A percentile compares a stretch with the other conserved stretches of the same genome.
Conservation (phyloP, 2,888 invertebrate species). For the Cataglyphis rosenhaueri region DNA sequence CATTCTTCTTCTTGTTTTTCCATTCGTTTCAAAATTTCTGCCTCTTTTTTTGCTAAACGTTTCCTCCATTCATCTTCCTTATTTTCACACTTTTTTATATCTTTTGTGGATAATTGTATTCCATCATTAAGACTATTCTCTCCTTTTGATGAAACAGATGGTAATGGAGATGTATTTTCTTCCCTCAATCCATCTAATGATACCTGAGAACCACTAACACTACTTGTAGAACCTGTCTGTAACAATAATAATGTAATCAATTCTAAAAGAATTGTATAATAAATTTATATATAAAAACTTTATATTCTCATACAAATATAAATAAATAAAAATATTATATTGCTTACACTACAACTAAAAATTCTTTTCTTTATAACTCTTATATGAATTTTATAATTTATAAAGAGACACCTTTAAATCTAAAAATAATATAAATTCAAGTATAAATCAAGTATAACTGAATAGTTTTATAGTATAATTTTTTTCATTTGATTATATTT, state of each 20-base stretch:
- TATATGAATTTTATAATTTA: background rate
- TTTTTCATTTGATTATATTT: background rate
- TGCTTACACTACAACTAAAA: background rate
- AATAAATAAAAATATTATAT: background rate
- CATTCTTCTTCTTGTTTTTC: constrained; percentile 85
- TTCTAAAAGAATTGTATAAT: background rate
- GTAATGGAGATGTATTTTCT: constrained; percentile 78
- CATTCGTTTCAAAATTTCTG: constrained; percentile 87
- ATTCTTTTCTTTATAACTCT: background rate
- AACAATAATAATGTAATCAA: constrained; percentile 48
- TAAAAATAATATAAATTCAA: background rate
- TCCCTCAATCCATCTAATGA: constrained; percentile 83
- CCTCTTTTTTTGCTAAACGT: constrained; percentile 86
- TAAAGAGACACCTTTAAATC: background rate
- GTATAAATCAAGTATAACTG: background rate
- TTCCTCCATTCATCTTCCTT: constrained; percentile 84
- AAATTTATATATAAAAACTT: background rate
- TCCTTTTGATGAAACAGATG: constrained; percentile 75
- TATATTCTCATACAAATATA: background rate
- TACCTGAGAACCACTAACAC: constrained; percentile 83
- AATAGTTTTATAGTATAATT: background rate
- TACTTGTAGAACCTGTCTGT: constrained; percentile 84
- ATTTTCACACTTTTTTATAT: constrained; percentile 81
- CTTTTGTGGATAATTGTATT: constrained; percentile 80
- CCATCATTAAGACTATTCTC: constrained; percentile 85